Conservation (phyloP, 1,140 invertebrate genomes). For the Drosophila biarmipes region DNA sequence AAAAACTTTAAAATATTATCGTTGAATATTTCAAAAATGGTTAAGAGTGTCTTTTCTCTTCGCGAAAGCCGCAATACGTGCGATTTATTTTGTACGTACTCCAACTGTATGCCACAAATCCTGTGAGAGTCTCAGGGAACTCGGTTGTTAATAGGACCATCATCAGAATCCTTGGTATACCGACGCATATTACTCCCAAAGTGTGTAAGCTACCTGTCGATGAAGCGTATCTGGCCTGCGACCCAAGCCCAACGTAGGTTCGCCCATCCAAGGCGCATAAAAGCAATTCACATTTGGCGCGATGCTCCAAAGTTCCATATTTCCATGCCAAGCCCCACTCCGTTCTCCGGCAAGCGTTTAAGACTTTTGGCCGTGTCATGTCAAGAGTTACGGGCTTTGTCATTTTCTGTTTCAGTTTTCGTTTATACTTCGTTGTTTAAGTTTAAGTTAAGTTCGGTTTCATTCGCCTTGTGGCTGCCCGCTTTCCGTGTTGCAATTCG, state of each 20-base stretch:
- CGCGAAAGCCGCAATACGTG: too few relatives aligned
- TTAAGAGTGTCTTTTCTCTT: too few relatives aligned
- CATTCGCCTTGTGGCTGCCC: slow-evolving; percentile 6
- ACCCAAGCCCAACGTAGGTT: slow-evolving; percentile 1
- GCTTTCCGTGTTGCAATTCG: slow-evolving; percentile 63
- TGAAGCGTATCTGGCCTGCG: slow-evolving; percentile 1
- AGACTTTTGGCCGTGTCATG: slow-evolving; percentile 40
- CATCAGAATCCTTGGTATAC: too few relatives aligned
- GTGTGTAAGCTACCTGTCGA: too few relatives aligned
- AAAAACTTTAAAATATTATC: too few relatives aligned
- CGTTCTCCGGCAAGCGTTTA: not conserved
- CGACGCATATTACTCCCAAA: too few relatives aligned
- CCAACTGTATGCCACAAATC: too few relatives aligned
- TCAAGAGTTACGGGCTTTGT: slow-evolving; percentile 40
- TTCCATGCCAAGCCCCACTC: slow-evolving; percentile 16
- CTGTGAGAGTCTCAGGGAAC: too few relatives aligned
- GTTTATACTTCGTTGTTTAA: slow-evolving; percentile 4
- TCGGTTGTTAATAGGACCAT: too few relatives aligned
- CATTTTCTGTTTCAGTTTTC: slow-evolving; percentile 33
- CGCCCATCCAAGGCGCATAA: slow-evolving; percentile 11
- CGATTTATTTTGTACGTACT: too few relatives aligned
- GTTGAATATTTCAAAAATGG: too few relatives aligned
- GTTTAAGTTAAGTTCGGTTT: not conserved
- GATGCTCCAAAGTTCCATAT: slow-evolving; percentile 38
- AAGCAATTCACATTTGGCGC: slow-evolving; percentile 23